Conservation (phyloP, 2,113 vertebrate genomes). For the Hemichromis elongatus region DNA sequence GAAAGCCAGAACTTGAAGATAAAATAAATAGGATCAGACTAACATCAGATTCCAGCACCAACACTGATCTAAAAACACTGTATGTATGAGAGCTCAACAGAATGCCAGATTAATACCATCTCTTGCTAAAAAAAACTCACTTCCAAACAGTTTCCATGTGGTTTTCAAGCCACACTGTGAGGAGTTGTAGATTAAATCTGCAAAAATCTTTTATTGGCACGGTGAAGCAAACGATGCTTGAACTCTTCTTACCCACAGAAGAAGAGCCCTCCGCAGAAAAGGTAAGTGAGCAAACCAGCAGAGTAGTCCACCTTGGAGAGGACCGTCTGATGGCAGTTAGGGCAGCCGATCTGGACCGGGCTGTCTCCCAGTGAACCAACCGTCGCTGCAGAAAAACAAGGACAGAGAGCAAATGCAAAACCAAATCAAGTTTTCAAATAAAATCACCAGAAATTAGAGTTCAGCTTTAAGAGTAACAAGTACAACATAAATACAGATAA, state of each 20-base stretch:
- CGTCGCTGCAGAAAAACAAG: constrained; percentile 39
- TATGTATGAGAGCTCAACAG: not conserved
- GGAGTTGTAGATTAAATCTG: not conserved
- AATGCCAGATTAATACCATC: not conserved
- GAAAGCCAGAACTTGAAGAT: not conserved
- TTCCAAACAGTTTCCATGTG: not conserved
- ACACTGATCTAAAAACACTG: not conserved
- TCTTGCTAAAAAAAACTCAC: not conserved
- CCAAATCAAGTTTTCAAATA: not conserved
- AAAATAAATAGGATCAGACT: not conserved
- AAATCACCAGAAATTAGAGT: not conserved
- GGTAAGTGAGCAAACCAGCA: constrained; percentile 80
- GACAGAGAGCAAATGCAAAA: not conserved
- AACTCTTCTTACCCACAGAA: constrained; percentile 76
- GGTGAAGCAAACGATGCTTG: not conserved
- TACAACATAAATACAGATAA: not conserved
- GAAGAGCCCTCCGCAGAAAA: constrained; percentile 82
- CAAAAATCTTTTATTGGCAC: not conserved
- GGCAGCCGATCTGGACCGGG: constrained; percentile 79
- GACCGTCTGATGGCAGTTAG: constrained; percentile 74
- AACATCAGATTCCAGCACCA: not conserved
- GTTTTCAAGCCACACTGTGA: not conserved
- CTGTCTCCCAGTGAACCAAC: constrained; percentile 67
- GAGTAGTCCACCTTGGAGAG: constrained; percentile 71
- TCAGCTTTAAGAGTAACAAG: not conserved